Evolutionary conservation across 2,113 vertebrate genomes (phyloP).

Genomic region (Seriola quinqueradiata): DNA sequence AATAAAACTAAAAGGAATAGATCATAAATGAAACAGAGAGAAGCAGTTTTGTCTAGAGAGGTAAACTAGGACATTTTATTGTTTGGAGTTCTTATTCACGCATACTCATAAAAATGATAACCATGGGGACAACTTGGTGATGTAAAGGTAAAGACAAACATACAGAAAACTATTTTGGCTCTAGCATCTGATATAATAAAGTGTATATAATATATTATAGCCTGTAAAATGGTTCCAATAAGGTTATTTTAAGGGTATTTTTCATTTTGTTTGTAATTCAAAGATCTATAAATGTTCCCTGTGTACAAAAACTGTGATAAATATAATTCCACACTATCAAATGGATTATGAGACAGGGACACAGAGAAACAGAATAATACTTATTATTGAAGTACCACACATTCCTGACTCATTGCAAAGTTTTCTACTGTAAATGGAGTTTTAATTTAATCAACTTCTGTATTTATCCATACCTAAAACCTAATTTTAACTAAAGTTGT

Average conservation of each 20-base stretch:
- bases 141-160: too few relatives aligned
- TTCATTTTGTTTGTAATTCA: neutral
- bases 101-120: too few relatives aligned
- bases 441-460: neutral
- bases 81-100: too few relatives aligned
- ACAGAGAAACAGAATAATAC: neutral
- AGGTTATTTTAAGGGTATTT: neutral
- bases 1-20: too few relatives aligned
- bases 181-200: too few relatives aligned
- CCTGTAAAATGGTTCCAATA: neutral
- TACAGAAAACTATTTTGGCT: too few relatives aligned
- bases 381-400: neutral
- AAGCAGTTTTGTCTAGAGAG: too few relatives aligned
- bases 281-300: neutral
- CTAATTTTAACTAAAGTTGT: neutral
- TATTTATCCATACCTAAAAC: slow-evolving; percentile 16
- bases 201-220: too few relatives aligned
- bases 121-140: too few relatives aligned
- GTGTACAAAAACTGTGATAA: slow-evolving; percentile 6
- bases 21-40: too few relatives aligned
- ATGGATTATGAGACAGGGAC: neutral
- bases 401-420: neutral
- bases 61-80: too few relatives aligned
- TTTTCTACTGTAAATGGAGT: neutral
- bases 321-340: neutral